A percentile compares a stretch with the other conserved stretches of the same genome.
phyloP scores from a whole-genome alignment of 2,888 invertebrate species.

The Ochropleura plecta region DNA sequence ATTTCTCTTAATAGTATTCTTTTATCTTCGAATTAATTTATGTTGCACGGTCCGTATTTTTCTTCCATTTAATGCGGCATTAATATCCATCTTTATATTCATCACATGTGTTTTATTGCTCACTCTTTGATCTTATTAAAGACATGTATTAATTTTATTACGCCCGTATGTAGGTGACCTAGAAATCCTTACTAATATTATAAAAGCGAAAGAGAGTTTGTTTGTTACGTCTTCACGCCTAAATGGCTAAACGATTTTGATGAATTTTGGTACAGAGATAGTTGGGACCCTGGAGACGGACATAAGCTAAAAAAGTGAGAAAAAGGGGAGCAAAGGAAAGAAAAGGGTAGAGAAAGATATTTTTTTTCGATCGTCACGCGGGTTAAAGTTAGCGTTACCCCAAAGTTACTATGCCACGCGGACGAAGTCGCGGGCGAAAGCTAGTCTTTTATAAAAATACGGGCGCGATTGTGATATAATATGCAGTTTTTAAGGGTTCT shows the following conservation, averaged over 20 bases:
- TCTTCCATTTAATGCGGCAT: conserved; percentile 30
- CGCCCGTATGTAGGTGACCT: conserved; percentile 31
- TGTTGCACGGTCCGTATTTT: conserved; percentile 14
- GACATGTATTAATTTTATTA: conserved; percentile 41
- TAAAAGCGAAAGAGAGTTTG: too few relatives aligned
- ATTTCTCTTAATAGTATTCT: conserved; percentile 9
- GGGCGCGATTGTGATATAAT: conserved; percentile 7
- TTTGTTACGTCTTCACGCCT: too few relatives aligned
- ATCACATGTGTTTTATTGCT: conserved; percentile 48
- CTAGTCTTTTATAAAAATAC: conserved; percentile 19
- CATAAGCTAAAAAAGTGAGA: too few relatives aligned
- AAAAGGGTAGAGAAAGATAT: too few relatives aligned
- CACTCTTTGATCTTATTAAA: conserved; percentile 17
- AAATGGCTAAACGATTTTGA: too few relatives aligned
- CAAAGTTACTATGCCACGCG: too few relatives aligned
- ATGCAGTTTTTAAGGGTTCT: not conserved
- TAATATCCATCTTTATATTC: conserved; percentile 43
- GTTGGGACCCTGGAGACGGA: too few relatives aligned
- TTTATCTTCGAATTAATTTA: not conserved
- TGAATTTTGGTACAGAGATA: too few relatives aligned
- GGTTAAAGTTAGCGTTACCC: too few relatives aligned
- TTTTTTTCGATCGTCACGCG: too few relatives aligned
- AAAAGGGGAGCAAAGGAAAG: too few relatives aligned
- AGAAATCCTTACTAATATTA: not conserved
- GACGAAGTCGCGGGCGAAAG: too few relatives aligned